Evolutionary conservation across 2,113 vertebrate species (phyloP), one percentile per base, ranked within the genome.

Genomic region (Cyprinodon brontotheroides): DNA sequence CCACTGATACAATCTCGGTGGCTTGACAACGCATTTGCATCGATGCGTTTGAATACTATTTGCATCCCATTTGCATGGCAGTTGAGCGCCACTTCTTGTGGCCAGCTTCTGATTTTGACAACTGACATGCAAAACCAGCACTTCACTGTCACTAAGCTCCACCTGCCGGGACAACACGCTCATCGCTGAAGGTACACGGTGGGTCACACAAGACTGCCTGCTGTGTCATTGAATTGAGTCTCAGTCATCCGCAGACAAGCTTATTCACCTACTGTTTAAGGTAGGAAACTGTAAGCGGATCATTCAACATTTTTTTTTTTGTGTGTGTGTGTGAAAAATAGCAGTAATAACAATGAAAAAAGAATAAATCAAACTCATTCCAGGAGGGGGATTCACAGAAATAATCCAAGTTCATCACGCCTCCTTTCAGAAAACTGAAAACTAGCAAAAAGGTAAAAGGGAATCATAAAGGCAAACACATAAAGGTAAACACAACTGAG

Each of bases 61-160:
- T 94, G 87, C 70, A 61, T 93, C 64, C 82, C 60, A 91, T 94
- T 94, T 94, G 91, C 89, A 90, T 94, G 94, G 93, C 93, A 94
- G 93, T 95, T 95, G 90, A 89, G 75, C n/a, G n/a, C n/a, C n/a
- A n/a, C n/a, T n/a, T n/a, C n/a, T n/a, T n/a, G n/a, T n/a, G n/a
- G n/a, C n/a, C n/a, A n/a, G 13, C 77, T 85, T 75, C 53, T 57
- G 83, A 81, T 80, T 77, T 91, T 81, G 78, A 78, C 74, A 86
- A 81, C 65, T 64, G 73, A 73, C 20, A 89, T 89, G 91, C 91
- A 94, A 93, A 94, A 83, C 1, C 1, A 17, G 37, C 13, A 15
- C 65, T 68, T 59, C 43, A 71, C 74, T 43, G 20, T 83, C 1
- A 0, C 68, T 79, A 69, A 45, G 37, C 66, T 70, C 37, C 59